Base-by-base conservation (phyloP, 1,140 invertebrate genomes). In the Coenobita brevimanus region DNA sequence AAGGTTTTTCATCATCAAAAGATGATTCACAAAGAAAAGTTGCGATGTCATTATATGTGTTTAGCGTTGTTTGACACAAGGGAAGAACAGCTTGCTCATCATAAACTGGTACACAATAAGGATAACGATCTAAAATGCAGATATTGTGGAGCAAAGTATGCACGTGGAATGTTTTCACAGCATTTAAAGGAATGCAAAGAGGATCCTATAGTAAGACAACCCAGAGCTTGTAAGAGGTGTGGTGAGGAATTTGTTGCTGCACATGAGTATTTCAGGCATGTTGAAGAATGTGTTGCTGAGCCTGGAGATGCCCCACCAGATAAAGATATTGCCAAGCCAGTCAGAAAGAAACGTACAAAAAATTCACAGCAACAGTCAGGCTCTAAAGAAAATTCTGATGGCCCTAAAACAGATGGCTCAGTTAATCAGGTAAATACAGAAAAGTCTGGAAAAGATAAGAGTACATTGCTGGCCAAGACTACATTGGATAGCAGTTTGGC, bases 11-110 rank as follows among this genome's bases (percentile, higher is more conserved):
- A 67, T n/a, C 85, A 87, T 69, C 85, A 87, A 50, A 73, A 41
- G 21, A 80, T 33, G 57, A 46, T 46, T 30, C 85, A 87, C 33
- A 80, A 38, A 43, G 30, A 87, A 15, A 87, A 87, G 54, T 27
- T 87, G 1, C 43, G 85, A 27, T 87, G 85, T 24, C 60, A 78
- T 24, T 80, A n/a, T 73, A 62, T 41, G 27, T 87, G 85, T 41
- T 27, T 87, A 15, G 85, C 62, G 10, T 57, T 87, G 15, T 87
- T 87, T 71, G 85, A 87, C 57, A 87, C 85, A 27, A 62, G 67
- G 27, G 78, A 87, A 38, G 85, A 87, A 30, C 33, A 36, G 15
- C 57, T 76, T n/a, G 76, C 62, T 15, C 85, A 87, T 33, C 75
- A 80, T 60, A 54, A 80, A 17, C 30, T n/a, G 8, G 78, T 87